Evolutionary conservation across 1,140 invertebrate genomes (phyloP), one percentile per base, ranked within the genome.

Genomic region (Tetragnatha versicolor): DNA sequence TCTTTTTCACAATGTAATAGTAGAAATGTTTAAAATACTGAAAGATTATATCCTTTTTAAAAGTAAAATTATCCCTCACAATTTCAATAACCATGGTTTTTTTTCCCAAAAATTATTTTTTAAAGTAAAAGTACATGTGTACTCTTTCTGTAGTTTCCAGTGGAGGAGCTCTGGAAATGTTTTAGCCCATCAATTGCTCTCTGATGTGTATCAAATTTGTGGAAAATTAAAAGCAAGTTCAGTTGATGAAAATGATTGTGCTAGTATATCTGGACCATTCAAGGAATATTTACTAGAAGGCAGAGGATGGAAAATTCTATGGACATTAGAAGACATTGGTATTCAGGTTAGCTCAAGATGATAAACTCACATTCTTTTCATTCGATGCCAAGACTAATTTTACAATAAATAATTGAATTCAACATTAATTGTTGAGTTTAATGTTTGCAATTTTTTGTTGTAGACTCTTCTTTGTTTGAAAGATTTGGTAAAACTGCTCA

Each of bases 301-400:
- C 12, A 49, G 75, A 68, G 75, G 75, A 29, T 77, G 75, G 75
- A 65, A 77, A 58, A 66, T 77, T 29, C 58, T 77, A 45, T 77
- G 75, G 75, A 68, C 63, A 22, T 33, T 77, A 20, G 63, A 77
- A 61, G 68, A 33, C 14, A 65, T 77, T 29, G 75, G 75, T 7
- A 55, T 77, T n/a, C 27, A 68, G 33, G 75, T 77, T 66, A 39
- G 6, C 22, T n/a, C 12, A 45, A 20, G 14, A n/a, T 39, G 20
- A 37, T 33, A 65, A 33, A 63, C 29, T 42, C 20, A 12, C 29
- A 27, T 39, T 3, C 27, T 12, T 20, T 61, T n/a, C n/a, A n/a
- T n/a, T n/a, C n/a, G n/a, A n/a, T n/a, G n/a, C n/a, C n/a, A n/a
- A n/a, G n/a, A n/a, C n/a, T n/a, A n/a, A n/a, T n/a, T n/a, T n/a